Conservation (phyloP, 2,888 invertebrate genomes). For the Spatulosminthurus flaviceps region DNA sequence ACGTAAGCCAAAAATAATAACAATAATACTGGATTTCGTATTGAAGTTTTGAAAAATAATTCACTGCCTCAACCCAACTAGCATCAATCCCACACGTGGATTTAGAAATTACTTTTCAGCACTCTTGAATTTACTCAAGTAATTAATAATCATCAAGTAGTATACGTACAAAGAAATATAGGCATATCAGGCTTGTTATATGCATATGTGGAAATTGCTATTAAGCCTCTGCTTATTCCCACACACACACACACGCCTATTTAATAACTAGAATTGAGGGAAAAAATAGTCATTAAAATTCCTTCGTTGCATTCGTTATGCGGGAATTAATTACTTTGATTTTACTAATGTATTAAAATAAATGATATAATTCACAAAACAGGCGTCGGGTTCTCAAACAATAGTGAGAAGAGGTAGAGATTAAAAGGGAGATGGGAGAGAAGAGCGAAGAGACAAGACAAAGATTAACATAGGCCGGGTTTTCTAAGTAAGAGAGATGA, state of each 20-base stretch:
- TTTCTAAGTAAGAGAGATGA: not conserved
- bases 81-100: no score
- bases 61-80: no score
- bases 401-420: no score
- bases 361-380: not conserved
- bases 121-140: no score
- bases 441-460: not conserved
- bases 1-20: no score
- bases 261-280: not conserved
- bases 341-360: not conserved
- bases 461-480: not conserved
- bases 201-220: not conserved
- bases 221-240: not conserved
- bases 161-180: not conserved
- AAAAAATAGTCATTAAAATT: constrained; percentile 12
- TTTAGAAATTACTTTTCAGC: no score
- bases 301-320: not conserved
- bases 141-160: not conserved
- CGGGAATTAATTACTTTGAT: not conserved
- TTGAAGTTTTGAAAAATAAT: no score
- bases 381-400: no score
- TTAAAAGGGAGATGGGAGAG: no score
- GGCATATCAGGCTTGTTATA: not conserved
- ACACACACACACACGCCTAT: not conserved
- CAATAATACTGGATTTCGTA: no score